Percentiles rank a stretch among this genome's conserved stretches.
These are phyloP conservation scores for Thamnaconus septentrionalis DNA, from an alignment of 2,113 vertebrate species.

Conservation along the genomic window DNA sequence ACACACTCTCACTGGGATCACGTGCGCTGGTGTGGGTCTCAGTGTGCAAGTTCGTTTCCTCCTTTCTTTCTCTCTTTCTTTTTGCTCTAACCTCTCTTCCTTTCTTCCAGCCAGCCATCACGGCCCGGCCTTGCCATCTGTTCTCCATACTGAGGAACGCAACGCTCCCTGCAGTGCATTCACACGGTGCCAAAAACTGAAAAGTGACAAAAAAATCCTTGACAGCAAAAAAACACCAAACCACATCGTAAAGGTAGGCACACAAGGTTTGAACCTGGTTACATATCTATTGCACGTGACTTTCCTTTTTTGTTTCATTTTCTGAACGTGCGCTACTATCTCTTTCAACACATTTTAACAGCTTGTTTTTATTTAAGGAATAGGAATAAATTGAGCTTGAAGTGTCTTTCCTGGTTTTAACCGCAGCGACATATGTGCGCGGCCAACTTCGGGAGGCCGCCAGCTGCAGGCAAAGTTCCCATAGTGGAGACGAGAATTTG, in stretches of 20 bases:
- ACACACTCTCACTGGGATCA: conserved; percentile 36
- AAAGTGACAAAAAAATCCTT: conserved; percentile 24
- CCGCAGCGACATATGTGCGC: too few species aligned
- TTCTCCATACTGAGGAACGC: conserved; percentile 62
- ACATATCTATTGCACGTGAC: background rate
- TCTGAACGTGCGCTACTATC: too few species aligned
- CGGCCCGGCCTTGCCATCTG: conserved; percentile 67
- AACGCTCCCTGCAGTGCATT: conserved; percentile 48
- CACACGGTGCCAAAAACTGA: conserved; percentile 53
- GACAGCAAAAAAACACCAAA: background rate
- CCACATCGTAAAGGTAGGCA: background rate
- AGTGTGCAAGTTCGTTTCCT: conserved; percentile 31
- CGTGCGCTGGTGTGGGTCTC: conserved; percentile 45
- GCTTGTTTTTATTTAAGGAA: too few species aligned
- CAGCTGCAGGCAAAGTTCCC: conserved; percentile 5
- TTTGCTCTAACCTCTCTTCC: background rate
- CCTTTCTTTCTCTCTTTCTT: background rate
- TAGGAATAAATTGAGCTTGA: too few species aligned
- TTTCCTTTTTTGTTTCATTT: too few species aligned
- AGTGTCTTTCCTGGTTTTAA: too few species aligned
- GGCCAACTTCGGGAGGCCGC: too few species aligned
- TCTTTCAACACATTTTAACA: too few species aligned
- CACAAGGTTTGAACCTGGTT: background rate
- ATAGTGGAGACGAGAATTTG: conserved; percentile 20
- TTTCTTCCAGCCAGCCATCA: conserved; percentile 46